Base-by-base conservation (phyloP, 2,888 invertebrate species). In the Laothoe populi region DNA sequence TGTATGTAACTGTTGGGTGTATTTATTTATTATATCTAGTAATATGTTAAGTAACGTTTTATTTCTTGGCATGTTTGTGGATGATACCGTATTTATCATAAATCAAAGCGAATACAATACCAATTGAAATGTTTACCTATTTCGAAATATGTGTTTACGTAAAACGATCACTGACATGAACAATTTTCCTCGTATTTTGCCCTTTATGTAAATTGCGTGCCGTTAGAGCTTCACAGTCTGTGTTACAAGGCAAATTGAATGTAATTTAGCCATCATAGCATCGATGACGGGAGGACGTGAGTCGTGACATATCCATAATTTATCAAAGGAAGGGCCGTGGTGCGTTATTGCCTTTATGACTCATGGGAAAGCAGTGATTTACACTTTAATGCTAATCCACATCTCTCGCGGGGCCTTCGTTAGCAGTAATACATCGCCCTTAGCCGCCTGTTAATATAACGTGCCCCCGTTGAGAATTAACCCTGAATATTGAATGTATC, bases 251-350 rank as follows among this genome's bases (percentile, higher is more conserved):
- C 70, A 72, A 71, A 77, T 73, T 71, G 72, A 66, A 64, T 67
- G 71, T 75, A 71, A 78, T 79, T 74, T 77, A 72, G 70, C 66
- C 68, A 70, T 77, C 70, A 74, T 63, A 69, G 66, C 69, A 67
- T 70, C 73, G 71, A 77, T 73, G 72, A 78, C 72, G 62, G 61
- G 69, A 69, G 68, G 69, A 65, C 64, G 61, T 62, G 64, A 68
- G 61, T 69, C 72, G 65, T 72, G 70, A 66, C 67, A 70, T 70
- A 66, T 71, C 67, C 74, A 80, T 80, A 76, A 81, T 81, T 76
- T 75, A 81, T 80, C 79, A 79, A 79, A 77, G 70, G 70, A 66
- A 66, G 72, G 74, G 68, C 69, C 70, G 57, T 44, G 38, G 45
- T 16, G 24, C 40, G 42, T 26, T 61, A 61, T 53, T 61, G 26